phyloP scores from a whole-genome alignment of 2,113 vertebrate genomes.

The Drymodes brunneopygia region DNA sequence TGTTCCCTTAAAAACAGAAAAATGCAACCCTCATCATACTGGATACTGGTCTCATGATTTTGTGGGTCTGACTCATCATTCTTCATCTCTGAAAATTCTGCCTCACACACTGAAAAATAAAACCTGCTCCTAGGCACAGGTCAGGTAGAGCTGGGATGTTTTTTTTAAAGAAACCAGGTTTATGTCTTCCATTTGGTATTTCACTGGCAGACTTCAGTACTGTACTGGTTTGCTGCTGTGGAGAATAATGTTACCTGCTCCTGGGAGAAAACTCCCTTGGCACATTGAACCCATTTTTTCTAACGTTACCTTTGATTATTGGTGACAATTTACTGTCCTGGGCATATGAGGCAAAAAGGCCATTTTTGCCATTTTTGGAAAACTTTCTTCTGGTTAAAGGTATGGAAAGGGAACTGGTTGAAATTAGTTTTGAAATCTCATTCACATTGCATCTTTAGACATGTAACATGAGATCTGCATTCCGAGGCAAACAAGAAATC shows the following conservation, averaged over 20 bases:
- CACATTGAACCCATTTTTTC: not conserved
- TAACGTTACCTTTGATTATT: not conserved
- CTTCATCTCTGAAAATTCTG: not conserved
- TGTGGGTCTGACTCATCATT: not conserved
- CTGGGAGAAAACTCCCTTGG: not conserved
- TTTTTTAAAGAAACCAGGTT: not conserved
- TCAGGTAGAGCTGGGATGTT: not conserved
- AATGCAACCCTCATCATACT: not conserved
- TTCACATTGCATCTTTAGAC: not conserved
- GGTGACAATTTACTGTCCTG: not conserved
- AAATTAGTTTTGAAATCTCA: not conserved
- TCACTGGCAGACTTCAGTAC: not conserved
- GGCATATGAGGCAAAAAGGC: not conserved
- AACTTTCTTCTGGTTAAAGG: not conserved
- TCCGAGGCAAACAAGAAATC: not conserved
- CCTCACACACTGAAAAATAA: conserved; percentile 6
- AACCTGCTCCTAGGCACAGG: not conserved
- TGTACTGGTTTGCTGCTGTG: not conserved
- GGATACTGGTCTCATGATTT: not conserved
- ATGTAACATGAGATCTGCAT: not conserved
- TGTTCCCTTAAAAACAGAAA: not conserved
- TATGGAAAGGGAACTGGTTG: not conserved
- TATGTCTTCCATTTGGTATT: not conserved
- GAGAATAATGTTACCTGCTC: not conserved
- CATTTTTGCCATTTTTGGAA: not conserved